phyloP scores from a whole-genome alignment of 2,888 invertebrate species.

The Myopa tessellatipennis region DNA sequence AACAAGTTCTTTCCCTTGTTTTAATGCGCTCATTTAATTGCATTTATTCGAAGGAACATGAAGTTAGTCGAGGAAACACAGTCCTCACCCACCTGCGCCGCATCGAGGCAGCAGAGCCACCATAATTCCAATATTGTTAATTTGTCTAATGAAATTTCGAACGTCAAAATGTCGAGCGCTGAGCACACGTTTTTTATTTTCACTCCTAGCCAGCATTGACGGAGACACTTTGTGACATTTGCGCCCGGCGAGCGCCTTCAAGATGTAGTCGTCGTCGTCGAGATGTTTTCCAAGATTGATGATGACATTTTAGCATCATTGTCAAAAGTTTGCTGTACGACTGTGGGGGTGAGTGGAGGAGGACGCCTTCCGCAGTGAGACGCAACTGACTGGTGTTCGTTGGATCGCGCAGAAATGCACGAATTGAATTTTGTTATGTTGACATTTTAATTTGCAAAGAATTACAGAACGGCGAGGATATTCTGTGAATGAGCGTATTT shows the following conservation, averaged over 20 bases:
- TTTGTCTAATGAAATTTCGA: conserved; percentile 61
- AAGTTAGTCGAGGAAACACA: neutral
- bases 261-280: conserved; percentile 18
- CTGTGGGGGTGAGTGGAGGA: neutral
- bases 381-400: conserved; percentile 48
- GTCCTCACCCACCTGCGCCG: conserved; percentile 51
- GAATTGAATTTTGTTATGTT: conserved; percentile 59
- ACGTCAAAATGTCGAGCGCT: conserved; percentile 21
- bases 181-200: conserved; percentile 16
- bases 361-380: neutral
- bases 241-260: conserved; percentile 42
- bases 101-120: conserved; percentile 26
- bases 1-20: too few relatives aligned
- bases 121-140: conserved; percentile 52
- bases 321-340: conserved; percentile 55
- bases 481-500: neutral
- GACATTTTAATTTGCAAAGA: conserved; percentile 64
- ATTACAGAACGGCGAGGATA: neutral
- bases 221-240: conserved; percentile 51
- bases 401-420: conserved; percentile 18
- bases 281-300: conserved; percentile 61
- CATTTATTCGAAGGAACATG: too few relatives aligned
- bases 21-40: too few relatives aligned
- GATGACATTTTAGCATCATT: conserved; percentile 66
- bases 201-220: conserved; percentile 45